Base-by-base conservation (phyloP, 2,888 invertebrate species). In the Portevinia maculata region DNA sequence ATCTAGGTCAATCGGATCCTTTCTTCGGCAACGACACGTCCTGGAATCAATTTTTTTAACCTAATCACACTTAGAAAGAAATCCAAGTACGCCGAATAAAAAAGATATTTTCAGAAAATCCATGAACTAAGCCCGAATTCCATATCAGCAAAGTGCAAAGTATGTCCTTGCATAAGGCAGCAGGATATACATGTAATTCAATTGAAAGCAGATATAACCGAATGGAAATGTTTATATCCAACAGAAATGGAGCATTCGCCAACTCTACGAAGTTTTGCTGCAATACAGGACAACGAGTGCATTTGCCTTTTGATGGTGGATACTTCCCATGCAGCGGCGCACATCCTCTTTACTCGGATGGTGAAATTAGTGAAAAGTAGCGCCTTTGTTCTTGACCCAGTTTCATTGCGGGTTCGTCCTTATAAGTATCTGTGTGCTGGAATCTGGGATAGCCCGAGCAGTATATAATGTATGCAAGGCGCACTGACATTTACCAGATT, bases 341-440 rank as follows among this genome's bases (percentile, higher is more conserved):
- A 70, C 46, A 70, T 55, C 32, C 70, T 41, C 17, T 34, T 75
- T 44, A 44, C 21, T 65, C 19, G 41, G 39, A 15, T 32, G 11
- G 30, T 28, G 37, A 52, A 59, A 46, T 50, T 50, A 41, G 34
- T 41, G 24, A 15, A 60, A 41, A 76, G 60, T 46, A 70, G 32
- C 30, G 59, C 53, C 28, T 67, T 79, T 79, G 74, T 74, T 79
- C 79, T 74, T 79, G 79, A 79, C 79, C 74, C 57, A 79, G 48
- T 69, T 79, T 50, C 19, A 8, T 19, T 15, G 15, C 24, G 60
- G 24, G 60, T 60, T 60, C 34, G 15, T 55, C 53, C 52, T 24
- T 11, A 34, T 34, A 5, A 48, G 32, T 55, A 9, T 75, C 17
- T 44, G 48, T 28, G 34, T 8, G 13, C 37, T 46, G 28, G n/a